A percentile compares a stretch with the other conserved stretches of the same genome.
These are phyloP conservation scores for Triplophysa dalaica DNA, from an alignment of 2,113 vertebrate genomes.

Conservation along the genomic window DNA sequence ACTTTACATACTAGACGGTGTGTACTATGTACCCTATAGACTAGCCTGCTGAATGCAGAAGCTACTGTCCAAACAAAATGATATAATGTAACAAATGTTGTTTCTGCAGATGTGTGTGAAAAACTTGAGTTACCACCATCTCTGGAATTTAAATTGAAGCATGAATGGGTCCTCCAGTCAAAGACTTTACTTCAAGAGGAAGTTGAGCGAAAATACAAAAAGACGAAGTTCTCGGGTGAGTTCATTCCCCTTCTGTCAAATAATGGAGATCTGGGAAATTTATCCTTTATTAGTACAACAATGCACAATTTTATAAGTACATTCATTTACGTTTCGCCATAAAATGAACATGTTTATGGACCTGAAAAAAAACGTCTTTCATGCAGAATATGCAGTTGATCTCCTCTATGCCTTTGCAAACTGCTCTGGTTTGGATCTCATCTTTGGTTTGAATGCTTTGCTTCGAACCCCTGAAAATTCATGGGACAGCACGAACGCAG, in stretches of 20 bases:
- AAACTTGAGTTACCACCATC: conserved; percentile 51
- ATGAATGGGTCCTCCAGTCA: conserved; percentile 62
- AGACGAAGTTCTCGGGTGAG: conserved; percentile 68
- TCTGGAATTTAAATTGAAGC: conserved; percentile 66
- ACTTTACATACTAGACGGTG: not conserved
- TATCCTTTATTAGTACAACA: too few relatives aligned
- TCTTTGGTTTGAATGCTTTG: conserved; percentile 94
- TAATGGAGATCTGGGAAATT: too few relatives aligned
- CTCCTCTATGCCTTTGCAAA: conserved; percentile 82
- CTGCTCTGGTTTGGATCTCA: conserved; percentile 83
- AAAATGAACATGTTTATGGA: too few relatives aligned
- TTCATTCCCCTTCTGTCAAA: not conserved
- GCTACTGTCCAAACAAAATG: not conserved
- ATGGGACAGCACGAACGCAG: conserved; percentile 88
- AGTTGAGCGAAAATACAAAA: conserved; percentile 54
- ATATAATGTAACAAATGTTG: not conserved
- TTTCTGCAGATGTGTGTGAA: conserved; percentile 56
- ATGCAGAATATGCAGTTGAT: conserved; percentile 81
- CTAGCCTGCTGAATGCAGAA: not conserved
- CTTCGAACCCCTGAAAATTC: conserved; percentile 73
- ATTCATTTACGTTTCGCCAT: too few relatives aligned
- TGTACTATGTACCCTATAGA: not conserved
- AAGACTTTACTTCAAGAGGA: conserved; percentile 63
- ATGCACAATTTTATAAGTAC: too few relatives aligned
- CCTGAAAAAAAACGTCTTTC: not conserved